Conservation (phyloP, 2,888 invertebrate genomes). For the Stenotaenia linearis region DNA sequence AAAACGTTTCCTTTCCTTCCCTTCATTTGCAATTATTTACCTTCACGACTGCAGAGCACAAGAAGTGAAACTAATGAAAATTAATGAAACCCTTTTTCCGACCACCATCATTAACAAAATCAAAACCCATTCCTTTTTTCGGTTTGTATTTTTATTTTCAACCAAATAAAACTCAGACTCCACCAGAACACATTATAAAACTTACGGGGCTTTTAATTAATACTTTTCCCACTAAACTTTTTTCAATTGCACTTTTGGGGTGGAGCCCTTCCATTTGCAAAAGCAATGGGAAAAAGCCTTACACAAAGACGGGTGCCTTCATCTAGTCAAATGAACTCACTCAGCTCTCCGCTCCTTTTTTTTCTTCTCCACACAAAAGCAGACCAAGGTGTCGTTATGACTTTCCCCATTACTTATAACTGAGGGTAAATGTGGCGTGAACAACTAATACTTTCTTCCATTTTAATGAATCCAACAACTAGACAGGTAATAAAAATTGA, state of each 20-base stretch:
- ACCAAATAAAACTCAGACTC: not conserved
- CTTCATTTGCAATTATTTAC: not conserved
- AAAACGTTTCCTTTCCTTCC: too few relatives aligned
- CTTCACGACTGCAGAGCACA: not conserved
- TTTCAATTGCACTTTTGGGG: not conserved
- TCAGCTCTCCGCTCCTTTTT: too few relatives aligned
- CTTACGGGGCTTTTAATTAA: not conserved
- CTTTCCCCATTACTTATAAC: not conserved
- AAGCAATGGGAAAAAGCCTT: not conserved
- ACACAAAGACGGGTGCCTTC: not conserved
- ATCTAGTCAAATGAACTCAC: not conserved
- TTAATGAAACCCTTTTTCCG: not conserved
- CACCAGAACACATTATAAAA: not conserved
- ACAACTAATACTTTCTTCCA: not conserved
- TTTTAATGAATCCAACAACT: too few relatives aligned
- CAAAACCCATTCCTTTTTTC: not conserved
- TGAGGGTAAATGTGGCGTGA: not conserved
- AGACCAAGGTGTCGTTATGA: not conserved
- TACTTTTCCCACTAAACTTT: not conserved
- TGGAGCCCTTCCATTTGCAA: not conserved
- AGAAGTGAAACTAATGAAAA: not conserved
- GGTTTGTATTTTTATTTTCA: not conserved
- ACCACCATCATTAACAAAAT: not conserved
- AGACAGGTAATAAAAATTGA: not conserved
- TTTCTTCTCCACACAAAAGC: not conserved